phyloP scores from a whole-genome alignment of 2,797 vertebrate genomes.

The Rhinatrema bivittatum region DNA sequence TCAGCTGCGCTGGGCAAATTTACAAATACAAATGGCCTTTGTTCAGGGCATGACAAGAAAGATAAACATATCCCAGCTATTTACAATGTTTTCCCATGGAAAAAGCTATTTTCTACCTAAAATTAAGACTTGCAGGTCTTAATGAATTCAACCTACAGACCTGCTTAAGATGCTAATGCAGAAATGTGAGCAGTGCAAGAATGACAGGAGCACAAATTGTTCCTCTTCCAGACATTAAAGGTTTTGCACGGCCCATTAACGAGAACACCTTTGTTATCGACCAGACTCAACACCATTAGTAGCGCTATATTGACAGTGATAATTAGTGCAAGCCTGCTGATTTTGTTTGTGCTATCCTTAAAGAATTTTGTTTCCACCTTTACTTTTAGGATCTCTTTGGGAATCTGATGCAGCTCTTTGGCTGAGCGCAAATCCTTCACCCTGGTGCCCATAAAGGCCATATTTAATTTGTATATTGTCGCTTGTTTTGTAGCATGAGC shows the following conservation, averaged over 20 bases:
- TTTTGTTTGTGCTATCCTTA: slow-evolving; percentile 75
- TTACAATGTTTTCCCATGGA: not conserved
- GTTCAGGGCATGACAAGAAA: too few relatives aligned
- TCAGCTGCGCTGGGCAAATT: too few relatives aligned
- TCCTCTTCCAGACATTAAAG: too few relatives aligned
- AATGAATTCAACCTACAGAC: too few relatives aligned
- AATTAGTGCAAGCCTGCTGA: slow-evolving; percentile 79
- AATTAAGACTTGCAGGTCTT: too few relatives aligned
- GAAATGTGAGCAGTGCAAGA: slow-evolving; percentile 2
- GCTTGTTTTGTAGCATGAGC: slow-evolving; percentile 43
- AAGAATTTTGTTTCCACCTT: slow-evolving; percentile 40
- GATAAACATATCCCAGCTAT: not conserved
- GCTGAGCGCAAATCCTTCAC: slow-evolving; percentile 28
- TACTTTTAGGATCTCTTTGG: slow-evolving; percentile 52
- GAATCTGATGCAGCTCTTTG: slow-evolving; percentile 40
- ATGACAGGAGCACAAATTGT: too few relatives aligned
- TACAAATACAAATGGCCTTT: too few relatives aligned
- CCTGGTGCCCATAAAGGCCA: slow-evolving; percentile 40
- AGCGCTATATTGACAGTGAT: slow-evolving; percentile 69
- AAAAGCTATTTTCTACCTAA: not conserved
- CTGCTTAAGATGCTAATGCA: slow-evolving; percentile 4
- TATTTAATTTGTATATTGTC: slow-evolving; percentile 58
- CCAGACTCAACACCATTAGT: slow-evolving; percentile 50
- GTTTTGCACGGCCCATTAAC: too few relatives aligned
- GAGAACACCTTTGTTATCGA: slow-evolving; percentile 34